Conservation (phyloP, 2,888 invertebrate species). For the Epinotia ramella region DNA sequence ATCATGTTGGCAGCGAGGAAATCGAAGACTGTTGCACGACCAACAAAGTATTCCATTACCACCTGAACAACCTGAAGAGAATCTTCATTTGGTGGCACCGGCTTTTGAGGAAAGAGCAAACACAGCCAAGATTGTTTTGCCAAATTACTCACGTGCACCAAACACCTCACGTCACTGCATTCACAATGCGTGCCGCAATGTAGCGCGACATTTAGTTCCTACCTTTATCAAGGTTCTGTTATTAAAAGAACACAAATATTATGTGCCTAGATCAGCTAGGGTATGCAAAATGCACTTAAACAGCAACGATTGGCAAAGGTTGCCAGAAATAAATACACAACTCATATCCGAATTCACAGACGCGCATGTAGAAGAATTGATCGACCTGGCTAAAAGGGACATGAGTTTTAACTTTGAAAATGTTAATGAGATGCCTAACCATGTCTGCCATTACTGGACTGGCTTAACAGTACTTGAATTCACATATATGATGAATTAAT, state of each 20-base stretch:
- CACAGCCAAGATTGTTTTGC: neutral
- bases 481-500: neutral
- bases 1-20: too few relatives aligned
- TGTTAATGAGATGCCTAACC: neutral
- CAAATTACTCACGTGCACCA: neutral
- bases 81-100: too few relatives aligned
- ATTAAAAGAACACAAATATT: neutral
- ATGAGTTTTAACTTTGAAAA: neutral
- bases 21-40: too few relatives aligned
- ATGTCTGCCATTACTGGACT: neutral
- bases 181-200: neutral
- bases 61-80: too few relatives aligned
- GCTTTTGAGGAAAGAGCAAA: too few relatives aligned
- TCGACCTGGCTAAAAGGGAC: neutral
- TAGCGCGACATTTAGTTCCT: neutral
- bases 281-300: neutral
- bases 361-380: neutral
- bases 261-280: neutral
- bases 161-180: neutral
- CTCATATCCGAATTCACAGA: neutral
- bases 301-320: neutral
- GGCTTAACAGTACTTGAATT: neutral
- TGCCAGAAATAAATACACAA: neutral
- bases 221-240: neutral
- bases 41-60: too few relatives aligned